phyloP scores from a whole-genome alignment of 1,140 invertebrate genomes.

The Euura lappo region DNA sequence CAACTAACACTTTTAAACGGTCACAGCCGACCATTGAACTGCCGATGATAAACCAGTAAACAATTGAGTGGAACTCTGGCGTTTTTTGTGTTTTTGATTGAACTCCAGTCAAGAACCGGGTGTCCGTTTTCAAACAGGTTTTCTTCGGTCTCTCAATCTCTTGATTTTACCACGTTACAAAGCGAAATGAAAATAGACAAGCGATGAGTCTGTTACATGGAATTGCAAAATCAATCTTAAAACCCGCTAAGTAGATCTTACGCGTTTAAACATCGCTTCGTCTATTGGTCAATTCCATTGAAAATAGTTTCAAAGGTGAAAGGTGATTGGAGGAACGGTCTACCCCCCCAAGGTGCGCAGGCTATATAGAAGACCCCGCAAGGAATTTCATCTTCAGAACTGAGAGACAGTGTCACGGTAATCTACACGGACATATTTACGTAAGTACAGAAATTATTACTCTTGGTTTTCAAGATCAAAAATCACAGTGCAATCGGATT shows the following conservation, averaged over 20 bases:
- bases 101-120: not conserved
- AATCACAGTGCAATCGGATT: too few relatives aligned
- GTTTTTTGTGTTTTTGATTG: too few relatives aligned
- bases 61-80: not conserved
- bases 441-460: conserved; percentile 44
- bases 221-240: conserved; percentile 22
- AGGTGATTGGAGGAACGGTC: conserved; percentile 47
- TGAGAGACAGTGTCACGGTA: conserved; percentile 58
- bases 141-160: not conserved
- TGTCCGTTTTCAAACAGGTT: not conserved
- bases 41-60: not conserved
- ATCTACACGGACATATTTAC: conserved; percentile 45
- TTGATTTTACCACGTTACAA: not conserved
- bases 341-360: conserved; percentile 50
- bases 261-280: not conserved
- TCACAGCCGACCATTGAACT: not conserved
- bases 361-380: conserved; percentile 58
- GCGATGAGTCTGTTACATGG: not conserved
- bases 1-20: not conserved
- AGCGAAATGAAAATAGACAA: not conserved
- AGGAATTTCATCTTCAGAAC: conserved; percentile 60
- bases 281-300: conserved; percentile 47
- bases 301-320: conserved; percentile 47
- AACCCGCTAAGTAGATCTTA: conserved; percentile 15
- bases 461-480: not conserved